Conservation (phyloP, 2,888 invertebrate genomes). For the Ophion costatus region DNA sequence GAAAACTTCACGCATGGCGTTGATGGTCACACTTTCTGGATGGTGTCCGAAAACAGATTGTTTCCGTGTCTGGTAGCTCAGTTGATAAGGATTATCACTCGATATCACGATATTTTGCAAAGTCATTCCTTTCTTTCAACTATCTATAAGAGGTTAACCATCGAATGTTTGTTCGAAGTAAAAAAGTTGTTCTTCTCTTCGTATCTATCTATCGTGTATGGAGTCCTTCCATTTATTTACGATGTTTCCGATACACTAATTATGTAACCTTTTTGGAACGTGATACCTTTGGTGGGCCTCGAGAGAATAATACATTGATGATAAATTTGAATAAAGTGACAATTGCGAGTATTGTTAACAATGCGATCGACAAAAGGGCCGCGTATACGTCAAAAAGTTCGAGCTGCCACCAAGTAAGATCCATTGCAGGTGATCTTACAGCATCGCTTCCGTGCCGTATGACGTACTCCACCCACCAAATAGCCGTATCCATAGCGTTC, state of each 20-base stretch:
- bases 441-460: constrained; percentile 73
- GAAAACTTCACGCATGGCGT: too few relatives aligned
- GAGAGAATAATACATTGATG: constrained; percentile 8
- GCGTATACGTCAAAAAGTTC: constrained; percentile 73
- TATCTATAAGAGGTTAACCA: constrained; percentile 16
- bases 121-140: neutral
- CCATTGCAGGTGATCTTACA: constrained; percentile 71
- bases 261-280: constrained; percentile 55
- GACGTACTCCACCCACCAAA: constrained; percentile 78
- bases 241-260: neutral
- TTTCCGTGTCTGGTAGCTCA: too few relatives aligned
- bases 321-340: constrained; percentile 28
- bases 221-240: neutral
- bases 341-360: constrained; percentile 8
- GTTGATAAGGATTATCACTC: neutral
- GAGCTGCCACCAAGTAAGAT: constrained; percentile 75
- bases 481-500: constrained; percentile 72
- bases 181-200: neutral
- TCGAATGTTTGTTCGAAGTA: neutral
- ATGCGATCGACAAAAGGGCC: constrained; percentile 34
- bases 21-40: too few relatives aligned
- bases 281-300: neutral
- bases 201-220: neutral
- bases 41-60: too few relatives aligned
- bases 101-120: constrained; percentile 6